phyloP scores from a whole-genome alignment of 1,140 invertebrate species.

The Atta colombica region DNA sequence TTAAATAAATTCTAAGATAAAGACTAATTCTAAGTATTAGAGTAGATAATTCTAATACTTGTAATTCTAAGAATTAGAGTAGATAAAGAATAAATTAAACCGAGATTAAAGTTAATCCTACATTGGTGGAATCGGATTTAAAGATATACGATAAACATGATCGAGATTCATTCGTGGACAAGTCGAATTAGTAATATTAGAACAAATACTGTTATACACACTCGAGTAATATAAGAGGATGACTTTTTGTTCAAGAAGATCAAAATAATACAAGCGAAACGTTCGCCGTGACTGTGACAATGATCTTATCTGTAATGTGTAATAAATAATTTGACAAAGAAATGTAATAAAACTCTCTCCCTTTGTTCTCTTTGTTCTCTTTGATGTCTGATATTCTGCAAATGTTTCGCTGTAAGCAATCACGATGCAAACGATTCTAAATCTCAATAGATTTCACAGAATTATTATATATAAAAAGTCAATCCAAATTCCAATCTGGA shows the following conservation, averaged over 20 bases:
- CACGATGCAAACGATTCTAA: not conserved
- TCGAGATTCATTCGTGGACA: not conserved
- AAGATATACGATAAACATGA: not conserved
- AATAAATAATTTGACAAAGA: constrained; percentile 34
- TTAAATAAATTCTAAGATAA: no score
- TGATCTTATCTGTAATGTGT: constrained; percentile 14
- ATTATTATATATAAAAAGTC: not conserved
- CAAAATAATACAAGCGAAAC: not conserved
- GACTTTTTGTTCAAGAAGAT: not conserved
- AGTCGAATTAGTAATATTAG: not conserved
- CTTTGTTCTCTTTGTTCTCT: not conserved
- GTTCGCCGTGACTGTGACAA: not conserved
- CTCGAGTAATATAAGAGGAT: not conserved
- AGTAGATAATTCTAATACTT: no score
- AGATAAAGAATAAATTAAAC: no score
- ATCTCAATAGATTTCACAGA: not conserved
- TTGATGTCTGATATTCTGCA: not conserved
- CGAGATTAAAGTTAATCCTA: no score
- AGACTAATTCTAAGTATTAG: no score
- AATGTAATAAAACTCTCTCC: not conserved
- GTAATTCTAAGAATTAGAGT: no score
- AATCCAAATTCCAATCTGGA: not conserved
- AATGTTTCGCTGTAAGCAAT: no score
- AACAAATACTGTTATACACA: not conserved
- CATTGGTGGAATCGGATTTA: not conserved